Percentiles rank a stretch among this genome's conserved stretches.
These are phyloP conservation scores for Adelosebastes latens DNA, from an alignment of 2,797 vertebrate species.

Conservation along the genomic window DNA sequence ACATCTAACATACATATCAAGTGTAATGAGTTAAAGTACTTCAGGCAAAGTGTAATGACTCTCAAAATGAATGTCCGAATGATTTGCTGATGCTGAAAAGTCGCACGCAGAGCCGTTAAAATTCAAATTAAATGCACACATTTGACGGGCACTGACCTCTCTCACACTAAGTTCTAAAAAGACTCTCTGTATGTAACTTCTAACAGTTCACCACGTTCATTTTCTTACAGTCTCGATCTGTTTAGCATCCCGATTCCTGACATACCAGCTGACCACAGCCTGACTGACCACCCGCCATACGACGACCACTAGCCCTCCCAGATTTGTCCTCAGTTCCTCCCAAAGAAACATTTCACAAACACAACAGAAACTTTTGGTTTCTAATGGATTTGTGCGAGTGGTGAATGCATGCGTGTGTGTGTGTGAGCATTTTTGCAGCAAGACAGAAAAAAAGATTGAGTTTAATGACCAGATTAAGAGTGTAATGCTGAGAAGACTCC, in stretches of 20 bases:
- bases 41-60: neutral
- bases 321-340: conserved; percentile 33
- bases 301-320: conserved; percentile 13
- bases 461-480: conserved; percentile 58
- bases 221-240: conserved; percentile 53
- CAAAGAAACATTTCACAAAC: conserved; percentile 6
- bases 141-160: neutral
- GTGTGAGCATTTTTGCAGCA: conserved; percentile 1
- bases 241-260: conserved; percentile 44
- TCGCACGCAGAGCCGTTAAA: neutral
- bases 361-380: neutral
- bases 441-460: conserved; percentile 5
- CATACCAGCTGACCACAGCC: conserved; percentile 57
- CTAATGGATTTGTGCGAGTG: neutral
- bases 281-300: conserved; percentile 42
- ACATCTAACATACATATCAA: neutral
- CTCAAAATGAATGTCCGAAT: neutral
- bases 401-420: neutral
- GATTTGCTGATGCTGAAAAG: neutral
- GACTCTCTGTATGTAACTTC: conserved; percentile 34
- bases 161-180: conserved; percentile 9
- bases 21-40: neutral
- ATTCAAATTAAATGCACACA: conserved; percentile 30
- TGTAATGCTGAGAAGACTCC: conserved; percentile 51
- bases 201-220: conserved; percentile 36